phyloP scores from a whole-genome alignment of 1,140 invertebrate genomes.

The Drosophila sp. region DNA sequence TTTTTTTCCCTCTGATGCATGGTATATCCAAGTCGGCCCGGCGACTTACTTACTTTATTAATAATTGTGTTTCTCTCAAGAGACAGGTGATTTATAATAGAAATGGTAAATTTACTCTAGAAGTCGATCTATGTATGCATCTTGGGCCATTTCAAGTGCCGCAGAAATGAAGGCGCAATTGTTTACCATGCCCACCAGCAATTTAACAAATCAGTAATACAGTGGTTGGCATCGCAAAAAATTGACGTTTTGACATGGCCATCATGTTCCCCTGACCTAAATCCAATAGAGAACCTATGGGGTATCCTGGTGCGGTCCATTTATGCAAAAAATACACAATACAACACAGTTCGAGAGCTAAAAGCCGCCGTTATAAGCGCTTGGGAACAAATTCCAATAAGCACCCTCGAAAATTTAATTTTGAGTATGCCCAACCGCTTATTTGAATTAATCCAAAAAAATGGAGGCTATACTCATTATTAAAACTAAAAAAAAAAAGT shows the following conservation, averaged over 20 bases:
- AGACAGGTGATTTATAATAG: no score
- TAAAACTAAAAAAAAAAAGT: conserved; percentile 17
- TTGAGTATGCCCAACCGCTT: not conserved
- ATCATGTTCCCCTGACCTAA: conserved; percentile 29
- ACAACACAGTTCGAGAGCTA: conserved; percentile 17
- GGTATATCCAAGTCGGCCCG: no score
- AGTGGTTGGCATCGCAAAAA: conserved; percentile 1
- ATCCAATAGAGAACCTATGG: conserved; percentile 47
- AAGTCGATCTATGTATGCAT: no score
- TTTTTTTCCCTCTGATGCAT: no score
- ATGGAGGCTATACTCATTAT: not conserved
- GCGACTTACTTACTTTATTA: no score
- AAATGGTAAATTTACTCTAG: no score
- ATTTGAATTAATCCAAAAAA: not conserved
- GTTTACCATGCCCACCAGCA: conserved; percentile 65
- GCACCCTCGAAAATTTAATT: conserved; percentile 15
- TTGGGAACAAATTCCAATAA: not conserved
- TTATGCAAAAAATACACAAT: conserved; percentile 25
- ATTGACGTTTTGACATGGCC: conserved; percentile 28
- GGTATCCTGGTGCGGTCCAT: conserved; percentile 21
- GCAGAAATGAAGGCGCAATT: conserved; percentile 47
- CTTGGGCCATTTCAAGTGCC: conserved; percentile 56
- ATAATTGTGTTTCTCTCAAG: no score
- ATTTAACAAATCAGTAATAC: conserved; percentile 71
- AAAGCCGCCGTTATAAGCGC: conserved; percentile 18